A percentile compares a stretch with the other conserved stretches of the same genome.
These are phyloP conservation scores for Neodiprion pinetum DNA, from an alignment of 1,140 invertebrate genomes.

Conservation along the genomic window DNA sequence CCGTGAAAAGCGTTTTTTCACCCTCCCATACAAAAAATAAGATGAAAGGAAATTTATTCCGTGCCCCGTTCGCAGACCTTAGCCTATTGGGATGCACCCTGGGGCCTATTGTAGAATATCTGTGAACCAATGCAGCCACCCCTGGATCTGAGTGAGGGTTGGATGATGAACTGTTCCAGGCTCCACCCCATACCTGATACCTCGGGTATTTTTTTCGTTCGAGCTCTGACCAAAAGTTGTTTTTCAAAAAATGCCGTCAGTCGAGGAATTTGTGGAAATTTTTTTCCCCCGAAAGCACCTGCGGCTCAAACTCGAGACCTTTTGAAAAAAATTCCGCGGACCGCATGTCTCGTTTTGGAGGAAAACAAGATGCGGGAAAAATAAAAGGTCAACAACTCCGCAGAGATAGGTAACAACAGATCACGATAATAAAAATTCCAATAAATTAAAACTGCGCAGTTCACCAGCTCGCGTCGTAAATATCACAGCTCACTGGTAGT, in stretches of 20 bases:
- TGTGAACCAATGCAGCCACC: not conserved
- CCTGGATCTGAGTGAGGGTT: not conserved
- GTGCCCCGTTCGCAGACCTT: constrained; percentile 15
- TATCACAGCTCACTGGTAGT: not conserved
- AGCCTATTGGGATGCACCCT: constrained; percentile 26
- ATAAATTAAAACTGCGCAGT: not conserved
- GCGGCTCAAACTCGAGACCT: too few species aligned
- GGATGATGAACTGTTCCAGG: not conserved
- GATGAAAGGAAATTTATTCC: constrained; percentile 27
- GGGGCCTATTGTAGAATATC: constrained; percentile 25
- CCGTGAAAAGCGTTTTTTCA: constrained; percentile 50
- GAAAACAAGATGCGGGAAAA: too few species aligned
- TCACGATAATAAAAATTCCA: not conserved
- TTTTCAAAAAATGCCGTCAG: too few species aligned
- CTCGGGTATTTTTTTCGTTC: not conserved
- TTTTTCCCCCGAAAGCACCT: too few species aligned
- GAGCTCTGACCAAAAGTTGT: too few species aligned
- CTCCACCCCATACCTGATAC: not conserved
- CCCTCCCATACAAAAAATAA: not conserved
- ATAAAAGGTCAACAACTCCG: not conserved
- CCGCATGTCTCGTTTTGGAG: too few species aligned
- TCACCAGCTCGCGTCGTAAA: not conserved
- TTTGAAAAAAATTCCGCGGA: too few species aligned
- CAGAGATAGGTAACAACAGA: constrained; percentile 1
- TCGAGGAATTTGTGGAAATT: too few species aligned